Base-by-base conservation (phyloP, 2,888 invertebrate genomes). In the Drosophila lutescens region DNA sequence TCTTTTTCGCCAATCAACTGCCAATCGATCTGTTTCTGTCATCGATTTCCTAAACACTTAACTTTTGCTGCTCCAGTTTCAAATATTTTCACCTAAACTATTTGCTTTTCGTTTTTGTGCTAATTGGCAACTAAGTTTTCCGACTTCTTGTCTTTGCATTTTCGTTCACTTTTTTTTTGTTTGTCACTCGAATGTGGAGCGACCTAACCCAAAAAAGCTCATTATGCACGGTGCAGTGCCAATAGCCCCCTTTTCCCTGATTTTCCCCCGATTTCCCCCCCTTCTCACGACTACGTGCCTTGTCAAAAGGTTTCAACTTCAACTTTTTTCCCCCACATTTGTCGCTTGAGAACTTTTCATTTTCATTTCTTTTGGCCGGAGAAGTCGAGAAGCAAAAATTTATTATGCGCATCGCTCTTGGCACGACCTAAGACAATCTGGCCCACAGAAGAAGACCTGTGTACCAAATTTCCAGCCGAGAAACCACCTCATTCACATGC, bases 401-500 rank as follows among this genome's bases (percentile, higher is more conserved):
- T 83, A 79, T 86, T 84, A 86, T 83, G 79, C 83, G 54, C 79
- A 55, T 79, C 72, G 81, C 66, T 72, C 79, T 59, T 81, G 80
- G 87, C 83, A 84, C 86, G 86, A 84, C 83, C 86, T 86, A 73
- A 86, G 83, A 84, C 86, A 84, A 84, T 84, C 86, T 86, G 76
- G 61, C 73, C 72, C 67, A 60, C 60, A 77, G 63, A 66, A 30
- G 30, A 30, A 49, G 32, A 32, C 34, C 49, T 34, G 49, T 34
- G 49, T 49, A 38, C 59, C 59, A 38, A 60, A 61, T 49, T 41
- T 63, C 49, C 32, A 47, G 17, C 41, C 40, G 56, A 56, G 38
- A 32, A 46, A 44, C 59, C 44, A 66, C 59, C 88, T 84, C 85
- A 84, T 88, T 88, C 84, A 84, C 87, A 88, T 84, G 89, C 89